Evolutionary conservation across 2,888 invertebrate genomes (phyloP).

Genomic region (Acanthosoma haemorrhoidale): DNA sequence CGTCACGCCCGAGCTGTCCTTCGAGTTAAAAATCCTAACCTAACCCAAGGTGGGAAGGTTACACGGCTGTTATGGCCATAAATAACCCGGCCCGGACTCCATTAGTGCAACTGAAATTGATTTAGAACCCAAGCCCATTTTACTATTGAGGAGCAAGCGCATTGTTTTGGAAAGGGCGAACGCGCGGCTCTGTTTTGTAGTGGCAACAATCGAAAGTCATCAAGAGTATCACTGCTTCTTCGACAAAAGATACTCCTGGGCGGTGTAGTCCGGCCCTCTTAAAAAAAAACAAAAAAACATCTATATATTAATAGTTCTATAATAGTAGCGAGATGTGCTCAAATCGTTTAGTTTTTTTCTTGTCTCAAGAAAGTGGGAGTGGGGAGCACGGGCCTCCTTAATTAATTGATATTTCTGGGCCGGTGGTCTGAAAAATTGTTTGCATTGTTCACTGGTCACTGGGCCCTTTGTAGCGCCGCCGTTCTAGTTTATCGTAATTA

Average conservation of each 20-base stretch:
- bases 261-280: background rate
- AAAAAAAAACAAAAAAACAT: no score
- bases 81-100: background rate
- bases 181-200: background rate
- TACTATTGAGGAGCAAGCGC: no score
- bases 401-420: background rate
- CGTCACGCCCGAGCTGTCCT: background rate
- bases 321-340: background rate
- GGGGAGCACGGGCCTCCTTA: background rate
- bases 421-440: conserved; percentile 2
- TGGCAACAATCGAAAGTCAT: background rate
- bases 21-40: background rate
- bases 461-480: background rate
- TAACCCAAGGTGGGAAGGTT: background rate
- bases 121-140: no score
- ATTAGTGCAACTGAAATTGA: background rate
- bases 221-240: background rate
- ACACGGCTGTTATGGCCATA: background rate
- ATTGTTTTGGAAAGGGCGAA: background rate
- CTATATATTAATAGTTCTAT: background rate
- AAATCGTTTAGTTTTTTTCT: background rate
- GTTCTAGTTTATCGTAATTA: background rate
- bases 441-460: background rate
- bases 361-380: background rate
- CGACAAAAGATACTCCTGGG: background rate